phyloP scores from a whole-genome alignment of 2,113 vertebrate genomes.

The Atrichornis clamosus region DNA sequence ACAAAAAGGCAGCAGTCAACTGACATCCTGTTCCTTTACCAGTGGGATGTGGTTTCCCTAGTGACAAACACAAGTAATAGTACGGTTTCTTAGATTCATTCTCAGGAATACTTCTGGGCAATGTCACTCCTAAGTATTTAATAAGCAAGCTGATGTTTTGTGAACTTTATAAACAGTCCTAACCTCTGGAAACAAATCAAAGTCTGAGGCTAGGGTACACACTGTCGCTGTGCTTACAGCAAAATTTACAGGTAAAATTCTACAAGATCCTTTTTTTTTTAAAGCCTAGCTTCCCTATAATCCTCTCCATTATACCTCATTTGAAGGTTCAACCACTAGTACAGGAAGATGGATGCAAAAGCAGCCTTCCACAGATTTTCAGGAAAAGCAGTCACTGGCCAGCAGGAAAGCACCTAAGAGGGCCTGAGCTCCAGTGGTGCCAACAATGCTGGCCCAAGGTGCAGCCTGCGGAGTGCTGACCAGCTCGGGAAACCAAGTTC shows the following conservation, averaged over 20 bases:
- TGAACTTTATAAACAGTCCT: background rate
- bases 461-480: background rate
- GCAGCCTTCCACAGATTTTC: background rate
- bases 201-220: background rate
- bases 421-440: background rate
- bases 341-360: background rate
- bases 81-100: background rate
- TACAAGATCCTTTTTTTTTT: too few relatives aligned
- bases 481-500: background rate
- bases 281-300: background rate
- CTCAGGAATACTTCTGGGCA: background rate
- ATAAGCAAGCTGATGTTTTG: background rate
- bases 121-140: background rate
- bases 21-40: background rate
- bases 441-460: background rate
- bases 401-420: background rate
- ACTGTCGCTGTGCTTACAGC: accelerated
- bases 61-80: background rate
- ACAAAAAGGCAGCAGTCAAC: background rate
- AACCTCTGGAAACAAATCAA: background rate
- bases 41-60: background rate
- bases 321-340: background rate
- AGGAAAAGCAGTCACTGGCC: background rate
- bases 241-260: background rate
- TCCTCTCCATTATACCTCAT: background rate